A percentile compares a stretch with the other conserved stretches of the same genome.
These are phyloP conservation scores for Amblyjoppa proteus DNA, from an alignment of 2,888 invertebrate species.

Conservation along the genomic window DNA sequence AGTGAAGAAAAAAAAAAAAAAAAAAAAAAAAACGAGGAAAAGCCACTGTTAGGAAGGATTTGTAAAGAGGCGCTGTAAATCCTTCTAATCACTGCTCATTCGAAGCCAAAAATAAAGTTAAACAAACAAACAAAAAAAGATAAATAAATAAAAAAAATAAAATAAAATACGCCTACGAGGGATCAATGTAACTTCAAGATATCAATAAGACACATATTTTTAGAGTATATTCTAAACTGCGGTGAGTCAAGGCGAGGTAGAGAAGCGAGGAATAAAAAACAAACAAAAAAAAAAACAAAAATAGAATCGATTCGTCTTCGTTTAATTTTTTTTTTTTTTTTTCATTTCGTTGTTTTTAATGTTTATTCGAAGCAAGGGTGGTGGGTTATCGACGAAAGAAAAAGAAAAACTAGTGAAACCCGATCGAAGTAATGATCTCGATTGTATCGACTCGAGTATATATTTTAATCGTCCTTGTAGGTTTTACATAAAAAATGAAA, in stretches of 20 bases:
- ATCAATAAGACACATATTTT: constrained; percentile 83
- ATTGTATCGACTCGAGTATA: constrained; percentile 46
- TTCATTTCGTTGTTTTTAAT: background rate
- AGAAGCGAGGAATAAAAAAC: constrained; percentile 10
- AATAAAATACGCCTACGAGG: constrained; percentile 78
- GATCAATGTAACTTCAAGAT: constrained; percentile 81
- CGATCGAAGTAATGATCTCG: constrained; percentile 57
- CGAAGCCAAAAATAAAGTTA: constrained; percentile 76
- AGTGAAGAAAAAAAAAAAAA: background rate
- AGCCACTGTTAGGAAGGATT: constrained; percentile 22
- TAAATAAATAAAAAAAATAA: constrained; percentile 64
- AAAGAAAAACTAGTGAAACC: constrained; percentile 21
- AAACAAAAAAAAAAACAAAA: constrained; percentile 31
- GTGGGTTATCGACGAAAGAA: constrained; percentile 27
- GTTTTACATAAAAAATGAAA: constrained; percentile 36
- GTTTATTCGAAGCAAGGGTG: constrained; percentile 41
- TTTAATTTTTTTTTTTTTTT: constrained; percentile 24
- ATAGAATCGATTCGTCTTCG: constrained; percentile 27
- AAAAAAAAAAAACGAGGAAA: constrained; percentile 27
- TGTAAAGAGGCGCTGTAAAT: constrained; percentile 61
- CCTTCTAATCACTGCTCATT: constrained; percentile 77
- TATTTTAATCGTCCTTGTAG: constrained; percentile 63
- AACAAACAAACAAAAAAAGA: constrained; percentile 59
- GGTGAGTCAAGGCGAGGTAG: constrained; percentile 53
- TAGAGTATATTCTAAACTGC: constrained; percentile 80